Evolutionary conservation across 2,888 invertebrate species (phyloP).

Genomic region (Epsilonema sp.): DNA sequence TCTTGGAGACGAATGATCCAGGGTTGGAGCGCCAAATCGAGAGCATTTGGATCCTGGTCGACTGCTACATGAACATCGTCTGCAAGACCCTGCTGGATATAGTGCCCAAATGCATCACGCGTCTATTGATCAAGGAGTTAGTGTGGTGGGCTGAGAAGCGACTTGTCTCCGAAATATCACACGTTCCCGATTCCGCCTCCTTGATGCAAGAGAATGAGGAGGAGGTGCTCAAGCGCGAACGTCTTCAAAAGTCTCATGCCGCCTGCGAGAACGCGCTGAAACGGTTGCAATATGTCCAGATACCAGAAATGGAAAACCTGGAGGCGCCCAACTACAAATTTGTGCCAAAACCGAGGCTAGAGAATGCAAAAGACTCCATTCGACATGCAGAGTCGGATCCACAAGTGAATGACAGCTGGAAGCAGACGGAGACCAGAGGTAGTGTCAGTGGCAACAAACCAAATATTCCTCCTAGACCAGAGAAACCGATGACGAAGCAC

Average conservation of each 20-base stretch:
- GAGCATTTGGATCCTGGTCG: slow-evolving; percentile 32
- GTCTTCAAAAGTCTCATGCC: not conserved
- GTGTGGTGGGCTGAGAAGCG: not conserved
- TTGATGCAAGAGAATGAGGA: not conserved
- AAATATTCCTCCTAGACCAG: too few relatives aligned
- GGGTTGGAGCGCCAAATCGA: slow-evolving; percentile 33
- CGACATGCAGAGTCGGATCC: too few relatives aligned
- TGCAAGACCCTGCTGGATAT: slow-evolving; percentile 31
- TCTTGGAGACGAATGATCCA: slow-evolving; percentile 19
- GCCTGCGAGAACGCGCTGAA: not conserved
- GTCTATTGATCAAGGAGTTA: slow-evolving; percentile 28
- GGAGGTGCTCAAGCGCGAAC: not conserved
- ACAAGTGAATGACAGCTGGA: too few relatives aligned
- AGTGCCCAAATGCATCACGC: slow-evolving; percentile 32
- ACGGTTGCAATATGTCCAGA: not conserved
- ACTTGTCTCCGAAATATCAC: not conserved
- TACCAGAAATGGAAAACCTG: not conserved
- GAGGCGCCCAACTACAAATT: too few relatives aligned
- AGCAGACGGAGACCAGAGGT: too few relatives aligned
- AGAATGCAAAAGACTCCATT: too few relatives aligned
- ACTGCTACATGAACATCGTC: slow-evolving; percentile 32
- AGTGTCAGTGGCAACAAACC: too few relatives aligned
- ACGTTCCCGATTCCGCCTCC: not conserved
- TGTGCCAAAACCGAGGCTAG: too few relatives aligned
- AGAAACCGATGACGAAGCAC: too few relatives aligned